Percentiles rank a stretch among this genome's conserved stretches.
These are phyloP conservation scores for Platichthys flesus DNA, from an alignment of 2,113 vertebrate genomes.

Conservation along the genomic window DNA sequence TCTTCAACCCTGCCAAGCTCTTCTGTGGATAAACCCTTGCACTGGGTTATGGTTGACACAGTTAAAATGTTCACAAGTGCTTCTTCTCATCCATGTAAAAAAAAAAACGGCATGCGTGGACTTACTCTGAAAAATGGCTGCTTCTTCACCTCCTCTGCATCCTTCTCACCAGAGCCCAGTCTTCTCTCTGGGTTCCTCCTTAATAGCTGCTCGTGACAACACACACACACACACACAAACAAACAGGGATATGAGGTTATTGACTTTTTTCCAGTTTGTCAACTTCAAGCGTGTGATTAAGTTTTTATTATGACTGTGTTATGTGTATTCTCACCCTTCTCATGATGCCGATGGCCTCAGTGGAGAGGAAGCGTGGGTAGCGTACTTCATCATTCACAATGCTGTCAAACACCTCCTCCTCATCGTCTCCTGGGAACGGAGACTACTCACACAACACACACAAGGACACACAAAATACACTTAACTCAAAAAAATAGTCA, in stretches of 20 bases:
- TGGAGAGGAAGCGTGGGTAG: conserved; percentile 96
- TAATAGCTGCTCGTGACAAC: conserved; percentile 83
- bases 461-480: not conserved
- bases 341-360: conserved; percentile 97
- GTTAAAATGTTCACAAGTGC: not conserved
- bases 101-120: not conserved
- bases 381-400: conserved; percentile 99
- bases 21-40: not conserved
- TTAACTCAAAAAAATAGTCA: not conserved
- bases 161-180: conserved; percentile 94
- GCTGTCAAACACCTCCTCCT: conserved; percentile 99
- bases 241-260: not conserved
- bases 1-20: too few relatives aligned
- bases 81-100: too few relatives aligned
- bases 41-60: not conserved
- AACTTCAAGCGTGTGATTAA: not conserved
- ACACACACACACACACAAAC: conserved; percentile 25
- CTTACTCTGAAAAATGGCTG: conserved; percentile 97
- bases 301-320: conserved; percentile 5
- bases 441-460: conserved; percentile 80
- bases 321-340: conserved; percentile 87
- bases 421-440: conserved; percentile 98
- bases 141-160: conserved; percentile 98
- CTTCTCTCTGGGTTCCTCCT: conserved; percentile 94
- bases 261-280: not conserved